phyloP scores from a whole-genome alignment of 2,113 vertebrate genomes.

The Pedionomus torquatus region DNA sequence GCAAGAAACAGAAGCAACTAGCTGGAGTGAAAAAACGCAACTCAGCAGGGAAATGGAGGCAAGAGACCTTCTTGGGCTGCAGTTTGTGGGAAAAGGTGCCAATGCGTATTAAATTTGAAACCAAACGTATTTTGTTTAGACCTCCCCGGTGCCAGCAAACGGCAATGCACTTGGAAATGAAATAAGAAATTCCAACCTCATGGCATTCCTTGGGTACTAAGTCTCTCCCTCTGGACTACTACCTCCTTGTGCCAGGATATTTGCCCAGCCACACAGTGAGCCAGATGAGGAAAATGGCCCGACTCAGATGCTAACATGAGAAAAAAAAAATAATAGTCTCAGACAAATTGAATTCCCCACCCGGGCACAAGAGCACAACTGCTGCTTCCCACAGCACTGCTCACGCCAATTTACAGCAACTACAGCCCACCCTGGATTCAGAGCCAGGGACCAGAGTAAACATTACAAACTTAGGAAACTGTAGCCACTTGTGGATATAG shows the following conservation, averaged over 20 bases:
- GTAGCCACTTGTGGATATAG: background rate
- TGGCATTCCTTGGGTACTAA: background rate
- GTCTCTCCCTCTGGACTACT: background rate
- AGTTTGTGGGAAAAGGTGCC: background rate
- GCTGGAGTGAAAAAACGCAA: background rate
- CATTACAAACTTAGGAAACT: background rate
- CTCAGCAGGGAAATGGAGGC: background rate
- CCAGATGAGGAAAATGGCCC: background rate
- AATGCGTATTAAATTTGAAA: background rate
- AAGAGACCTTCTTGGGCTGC: background rate
- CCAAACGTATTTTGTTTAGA: background rate
- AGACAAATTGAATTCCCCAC: background rate
- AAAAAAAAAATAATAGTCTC: background rate
- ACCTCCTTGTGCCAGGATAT: background rate
- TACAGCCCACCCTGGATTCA: background rate
- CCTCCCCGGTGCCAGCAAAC: background rate
- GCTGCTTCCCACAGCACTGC: background rate
- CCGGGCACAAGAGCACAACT: background rate
- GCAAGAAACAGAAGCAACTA: background rate
- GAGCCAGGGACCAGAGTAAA: background rate
- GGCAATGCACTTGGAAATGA: background rate
- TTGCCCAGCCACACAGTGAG: background rate
- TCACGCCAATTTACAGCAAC: rapidly evolving
- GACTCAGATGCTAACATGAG: background rate
- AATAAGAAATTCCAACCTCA: background rate